Base-by-base conservation (phyloP, 2,797 vertebrate genomes). In the Periparus ater region DNA sequence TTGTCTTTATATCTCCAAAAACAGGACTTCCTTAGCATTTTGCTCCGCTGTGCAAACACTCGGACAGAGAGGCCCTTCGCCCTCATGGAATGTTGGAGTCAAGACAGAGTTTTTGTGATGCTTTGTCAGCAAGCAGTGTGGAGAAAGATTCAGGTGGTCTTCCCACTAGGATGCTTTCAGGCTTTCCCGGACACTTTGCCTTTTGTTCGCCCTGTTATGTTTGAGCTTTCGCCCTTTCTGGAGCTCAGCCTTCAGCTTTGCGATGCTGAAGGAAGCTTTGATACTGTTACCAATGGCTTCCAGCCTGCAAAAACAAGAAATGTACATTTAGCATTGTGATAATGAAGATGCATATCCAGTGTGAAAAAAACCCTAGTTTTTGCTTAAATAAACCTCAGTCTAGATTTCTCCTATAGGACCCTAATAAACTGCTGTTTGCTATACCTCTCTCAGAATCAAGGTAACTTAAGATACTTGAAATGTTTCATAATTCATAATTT, bases 281-380 rank as follows among this genome's bases (percentile, higher is more conserved):
- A 98, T 98, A 55, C 95, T 97, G 79, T 98, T 98, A 44, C 95
- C 94, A 57, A 98, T 93, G 85, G 95, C 85, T 60, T 98, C 97
- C 77, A 97, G 95, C 88, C 98, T 98, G 97, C 66, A 83, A 92
- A 96, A 96, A 57, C 16, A 95, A 96, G 83, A 97, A 83, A 91
- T 11, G 79, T 1, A 85, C 26, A 38, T 83, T 91, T 85, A 77
- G 65, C 12, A 1, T 75, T 60, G 66, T 30, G 74, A 71, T 60
- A 92, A 85, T 21, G 18, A 78, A 79, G 73, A 62, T 66, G 66
- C 30, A 47, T 34, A 21, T 89, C 32, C 54, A 67, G 25, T 5
- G 20, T 40, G 26, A n/a, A 71, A 83, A 85, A 55, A 32, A 27
- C 25, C 17, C 45, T 44, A 68, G 21, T 3, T 73, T 91, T 78